Base-by-base conservation (phyloP, 2,113 vertebrate species). In the Tauraco erythrolophus region DNA sequence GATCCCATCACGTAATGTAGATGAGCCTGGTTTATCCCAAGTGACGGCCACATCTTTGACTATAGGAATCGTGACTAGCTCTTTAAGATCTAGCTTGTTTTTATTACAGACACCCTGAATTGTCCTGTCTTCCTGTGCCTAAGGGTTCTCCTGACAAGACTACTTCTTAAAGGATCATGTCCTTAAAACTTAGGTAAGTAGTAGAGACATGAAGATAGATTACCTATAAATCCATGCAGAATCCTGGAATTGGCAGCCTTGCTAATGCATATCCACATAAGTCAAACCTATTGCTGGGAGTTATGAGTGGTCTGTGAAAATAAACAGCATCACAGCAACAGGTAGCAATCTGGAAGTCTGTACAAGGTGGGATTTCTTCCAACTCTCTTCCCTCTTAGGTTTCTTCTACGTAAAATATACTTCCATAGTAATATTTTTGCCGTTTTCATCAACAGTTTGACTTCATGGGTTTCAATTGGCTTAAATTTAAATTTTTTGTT, bases 1-100 rank as follows among this genome's bases (percentile, higher is more conserved):
- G 7, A 3, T 57, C 24, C 24, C 41, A 70, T 62, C 19, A 53
- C 0, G 0, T 28, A 8, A 23, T 35, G 19, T 15, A 50, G 58
- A n/a, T 51, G 25, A 84, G 9, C 23, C 37, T 79, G 18, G 12
- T 37, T 83, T 85, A 72, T 39, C 21, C 60, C 62, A 33, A 14
- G 8, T 35, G 24, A 33, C 72, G 61, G 33, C 25, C 11, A 37
- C 4, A 7, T 57, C 58, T 60, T 48, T 46, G n/a, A 43, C 56
- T 82, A 13, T 2, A 35, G 15, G 43, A 75, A 66, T 84, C n/a
- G 41, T 41, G 13, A 11, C 9, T 35, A 25, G 7, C 3, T 94
- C 33, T 68, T 25, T 58, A 51, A 71, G 17, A 51, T 43, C 45
- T 69, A 48, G 19, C 10, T n/a, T 0, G 3, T 53, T 19, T 41